These are phyloP conservation scores for Gortyna flavago DNA, from an alignment of 2,888 invertebrate species.

Conservation along the genomic window DNA sequence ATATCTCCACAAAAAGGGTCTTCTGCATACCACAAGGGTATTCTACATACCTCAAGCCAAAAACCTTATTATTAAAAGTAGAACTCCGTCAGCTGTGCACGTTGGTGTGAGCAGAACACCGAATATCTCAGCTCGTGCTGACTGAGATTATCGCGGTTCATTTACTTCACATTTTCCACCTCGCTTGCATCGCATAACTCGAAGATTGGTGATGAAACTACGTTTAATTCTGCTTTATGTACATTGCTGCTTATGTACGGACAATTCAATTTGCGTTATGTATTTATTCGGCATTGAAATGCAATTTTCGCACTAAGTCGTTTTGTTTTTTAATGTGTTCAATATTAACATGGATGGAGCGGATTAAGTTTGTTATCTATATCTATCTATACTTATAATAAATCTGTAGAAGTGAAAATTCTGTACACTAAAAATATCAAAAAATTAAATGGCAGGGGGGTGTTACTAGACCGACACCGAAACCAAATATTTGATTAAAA, in stretches of 20 bases:
- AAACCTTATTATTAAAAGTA: slow-evolving; percentile 23
- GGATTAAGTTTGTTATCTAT: background rate
- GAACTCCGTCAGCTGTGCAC: slow-evolving; percentile 16
- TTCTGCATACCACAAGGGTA: background rate
- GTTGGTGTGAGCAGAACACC: background rate
- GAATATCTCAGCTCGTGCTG: slow-evolving; percentile 21
- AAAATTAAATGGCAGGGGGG: too few species aligned
- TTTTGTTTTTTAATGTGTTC: background rate
- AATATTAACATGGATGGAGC: background rate
- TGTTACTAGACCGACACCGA: too few species aligned
- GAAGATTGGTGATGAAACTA: slow-evolving; percentile 8
- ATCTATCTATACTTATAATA: too few species aligned
- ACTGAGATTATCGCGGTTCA: slow-evolving; percentile 33
- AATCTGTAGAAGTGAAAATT: too few species aligned
- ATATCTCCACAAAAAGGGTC: background rate
- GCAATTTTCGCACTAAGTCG: background rate
- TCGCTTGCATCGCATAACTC: slow-evolving; percentile 6
- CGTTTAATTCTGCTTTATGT: background rate
- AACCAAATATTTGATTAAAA: too few species aligned
- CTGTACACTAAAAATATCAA: too few species aligned
- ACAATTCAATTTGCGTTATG: background rate
- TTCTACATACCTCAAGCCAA: slow-evolving; percentile 13
- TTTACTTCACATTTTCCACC: slow-evolving; percentile 39
- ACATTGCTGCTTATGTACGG: background rate
- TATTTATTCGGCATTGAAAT: slow-evolving; percentile 15